These are phyloP conservation scores for Nestor notabilis DNA, from an alignment of 2,113 vertebrate genomes.

Conservation along the genomic window DNA sequence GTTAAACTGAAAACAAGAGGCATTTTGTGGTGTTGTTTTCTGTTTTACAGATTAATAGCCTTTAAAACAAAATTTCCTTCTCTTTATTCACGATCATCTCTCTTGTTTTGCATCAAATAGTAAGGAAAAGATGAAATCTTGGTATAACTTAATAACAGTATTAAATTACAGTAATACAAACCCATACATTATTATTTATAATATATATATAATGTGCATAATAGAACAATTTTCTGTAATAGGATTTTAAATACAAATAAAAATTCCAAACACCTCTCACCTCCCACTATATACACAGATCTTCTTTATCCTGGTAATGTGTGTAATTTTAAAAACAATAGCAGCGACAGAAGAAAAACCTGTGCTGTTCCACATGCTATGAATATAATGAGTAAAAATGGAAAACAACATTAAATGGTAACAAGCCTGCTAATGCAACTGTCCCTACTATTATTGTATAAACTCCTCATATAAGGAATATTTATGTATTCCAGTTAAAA, in stretches of 20 bases:
- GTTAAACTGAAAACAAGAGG: not conserved
- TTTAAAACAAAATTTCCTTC: conserved; percentile 5
- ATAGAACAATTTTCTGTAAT: not conserved
- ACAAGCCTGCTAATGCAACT: not conserved
- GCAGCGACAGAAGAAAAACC: not conserved
- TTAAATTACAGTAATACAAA: not conserved
- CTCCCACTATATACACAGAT: not conserved
- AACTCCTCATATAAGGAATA: not conserved
- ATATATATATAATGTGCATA: not conserved
- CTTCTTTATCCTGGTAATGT: not conserved
- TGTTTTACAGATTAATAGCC: conserved; percentile 15
- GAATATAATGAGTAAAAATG: not conserved
- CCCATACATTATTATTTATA: not conserved
- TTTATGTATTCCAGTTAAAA: not conserved
- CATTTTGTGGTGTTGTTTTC: not conserved
- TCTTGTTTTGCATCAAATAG: not conserved
- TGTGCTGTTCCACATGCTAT: not conserved
- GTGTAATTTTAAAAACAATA: not conserved
- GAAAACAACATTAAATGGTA: not conserved
- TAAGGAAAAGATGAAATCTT: not conserved
- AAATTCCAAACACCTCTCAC: not conserved
- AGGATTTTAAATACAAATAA: not conserved
- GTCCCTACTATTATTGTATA: accelerated
- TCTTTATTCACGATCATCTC: not conserved
- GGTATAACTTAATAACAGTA: not conserved